Conservation (phyloP, 2,113 vertebrate genomes). For the Xerus inauris region DNA sequence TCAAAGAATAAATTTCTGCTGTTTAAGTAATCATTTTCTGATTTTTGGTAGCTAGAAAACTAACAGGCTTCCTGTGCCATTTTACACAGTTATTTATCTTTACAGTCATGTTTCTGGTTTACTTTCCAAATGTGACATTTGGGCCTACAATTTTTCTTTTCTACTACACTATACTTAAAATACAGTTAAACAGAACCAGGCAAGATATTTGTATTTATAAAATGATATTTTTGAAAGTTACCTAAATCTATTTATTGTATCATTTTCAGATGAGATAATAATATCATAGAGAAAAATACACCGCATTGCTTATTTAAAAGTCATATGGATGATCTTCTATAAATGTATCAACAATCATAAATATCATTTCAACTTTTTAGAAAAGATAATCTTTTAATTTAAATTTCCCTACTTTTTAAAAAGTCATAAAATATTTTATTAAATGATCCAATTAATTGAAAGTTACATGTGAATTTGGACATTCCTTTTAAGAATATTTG, state of each 20-base stretch:
- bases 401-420: background rate
- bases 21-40: background rate
- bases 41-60: background rate
- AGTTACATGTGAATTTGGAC: background rate
- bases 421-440: background rate
- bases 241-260: background rate
- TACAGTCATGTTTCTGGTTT: background rate
- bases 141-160: background rate
- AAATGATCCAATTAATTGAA: background rate
- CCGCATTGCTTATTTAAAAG: background rate
- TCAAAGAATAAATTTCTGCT: background rate
- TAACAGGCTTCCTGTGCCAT: background rate
- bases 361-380: background rate
- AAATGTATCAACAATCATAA: background rate
- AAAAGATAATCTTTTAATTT: background rate
- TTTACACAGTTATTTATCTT: background rate
- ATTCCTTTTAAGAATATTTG: background rate
- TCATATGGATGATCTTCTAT: background rate
- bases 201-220: background rate
- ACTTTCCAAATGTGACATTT: background rate
- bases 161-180: background rate
- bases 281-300: background rate
- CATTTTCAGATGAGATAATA: background rate
- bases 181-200: background rate
- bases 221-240: background rate